Evolutionary conservation across 2,797 vertebrate species (phyloP), one percentile per base, ranked within the genome.

Genomic region (Avahi laniger): DNA sequence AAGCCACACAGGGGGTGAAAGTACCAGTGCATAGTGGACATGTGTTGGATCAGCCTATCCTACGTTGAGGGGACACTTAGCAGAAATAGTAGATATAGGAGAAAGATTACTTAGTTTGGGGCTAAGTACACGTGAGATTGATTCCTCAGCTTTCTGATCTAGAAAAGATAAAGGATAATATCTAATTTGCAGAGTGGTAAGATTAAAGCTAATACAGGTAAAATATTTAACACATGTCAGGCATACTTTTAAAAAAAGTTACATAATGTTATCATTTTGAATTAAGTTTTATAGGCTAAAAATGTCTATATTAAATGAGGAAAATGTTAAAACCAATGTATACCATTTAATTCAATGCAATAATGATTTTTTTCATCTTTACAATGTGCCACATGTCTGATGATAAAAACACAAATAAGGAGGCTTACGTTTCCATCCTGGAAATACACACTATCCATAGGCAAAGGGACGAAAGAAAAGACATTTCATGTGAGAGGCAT

Each of bases 21-120:
- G 4, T 4, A 43, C 8, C 46, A 63, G 0, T 2, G 1, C 0
- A 3, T 0, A 18, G 20, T 4, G 11, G 54, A 2, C 1, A 1
- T 3, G 17, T 17, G 12, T 69, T 9, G 10, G n/a, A 3, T 28
- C 65, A 70, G 38, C 18, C 11, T 89, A 6, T 22, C 14, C 8
- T 38, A 6, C 12, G 0, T 5, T 1, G 48, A 65, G 28, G 28
- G 24, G 9, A 22, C 20, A 7, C n/a, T 6, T 28, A 14, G 50
- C 7, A 28, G 80, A 72, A 67, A 59, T 7, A n/a, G 18, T 2
- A 35, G 46, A 22, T 73, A 9, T 0, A 4, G n/a, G 1, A 38
- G 30, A 15, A 63, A 79, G 8, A 28, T 11, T 7, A 5, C 33
- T 54, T 22, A 24, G 17, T 35, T 26, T 76, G 61, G 30, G 41